Evolutionary conservation across 2,113 vertebrate species (phyloP).

Genomic region (Scatophagus argus): DNA sequence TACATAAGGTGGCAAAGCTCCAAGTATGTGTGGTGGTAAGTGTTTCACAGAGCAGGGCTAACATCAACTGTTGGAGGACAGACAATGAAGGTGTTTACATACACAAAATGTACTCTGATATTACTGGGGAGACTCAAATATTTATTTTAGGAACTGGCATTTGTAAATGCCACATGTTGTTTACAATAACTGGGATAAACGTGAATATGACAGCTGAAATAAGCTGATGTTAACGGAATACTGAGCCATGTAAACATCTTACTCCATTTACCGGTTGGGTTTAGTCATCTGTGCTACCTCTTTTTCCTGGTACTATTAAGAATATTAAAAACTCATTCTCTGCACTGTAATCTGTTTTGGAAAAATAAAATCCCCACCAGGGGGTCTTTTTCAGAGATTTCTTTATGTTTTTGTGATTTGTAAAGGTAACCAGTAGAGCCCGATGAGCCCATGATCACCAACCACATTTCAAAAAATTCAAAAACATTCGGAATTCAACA

Average conservation of each 20-base stretch:
- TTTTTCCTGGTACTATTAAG: conserved; percentile 16
- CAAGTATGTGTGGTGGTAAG: conserved; percentile 44
- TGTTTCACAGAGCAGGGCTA: conserved; percentile 39
- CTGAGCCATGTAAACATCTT: conserved; percentile 40
- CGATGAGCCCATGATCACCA: background rate
- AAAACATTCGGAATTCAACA: background rate
- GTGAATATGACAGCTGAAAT: conserved; percentile 21
- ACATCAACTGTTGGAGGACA: conserved; percentile 48
- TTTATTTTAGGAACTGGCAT: conserved; percentile 52
- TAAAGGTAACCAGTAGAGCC: background rate
- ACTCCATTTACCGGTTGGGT: conserved; percentile 41
- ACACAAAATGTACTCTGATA: conserved; percentile 30
- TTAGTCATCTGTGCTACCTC: conserved; percentile 31
- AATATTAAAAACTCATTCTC: background rate
- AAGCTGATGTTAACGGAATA: conserved; percentile 32
- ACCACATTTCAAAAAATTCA: background rate
- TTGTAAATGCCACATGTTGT: conserved; percentile 40
- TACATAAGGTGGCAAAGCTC: conserved; percentile 38
- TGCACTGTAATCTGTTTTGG: conserved; percentile 16
- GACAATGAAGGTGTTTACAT: conserved; percentile 48
- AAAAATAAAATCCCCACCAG: conserved; percentile 41
- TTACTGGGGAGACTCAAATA: conserved; percentile 46
- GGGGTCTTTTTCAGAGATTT: conserved; percentile 18
- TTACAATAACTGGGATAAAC: conserved; percentile 38
- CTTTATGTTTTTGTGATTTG: background rate